Evolutionary conservation across 2,888 invertebrate genomes (phyloP).

Genomic region (Agriopis aurantiaria): DNA sequence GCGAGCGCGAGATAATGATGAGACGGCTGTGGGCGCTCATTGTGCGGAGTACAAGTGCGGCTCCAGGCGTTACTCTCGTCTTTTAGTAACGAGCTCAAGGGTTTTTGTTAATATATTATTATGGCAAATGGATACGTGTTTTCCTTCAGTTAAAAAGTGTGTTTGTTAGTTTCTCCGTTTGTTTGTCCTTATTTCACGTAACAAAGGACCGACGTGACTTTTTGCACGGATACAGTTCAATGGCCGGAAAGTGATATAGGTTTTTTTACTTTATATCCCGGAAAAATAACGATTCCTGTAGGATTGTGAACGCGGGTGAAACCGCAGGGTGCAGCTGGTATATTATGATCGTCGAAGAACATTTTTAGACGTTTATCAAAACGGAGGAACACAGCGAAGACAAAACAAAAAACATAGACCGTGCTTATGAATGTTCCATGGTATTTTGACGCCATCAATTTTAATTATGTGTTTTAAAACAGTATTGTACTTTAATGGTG

Average conservation of each 20-base stretch:
- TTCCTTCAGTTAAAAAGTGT: neutral
- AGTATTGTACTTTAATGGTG: constrained; percentile 1
- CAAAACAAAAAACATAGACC: neutral
- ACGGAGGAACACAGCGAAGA: neutral
- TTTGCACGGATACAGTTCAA: no score
- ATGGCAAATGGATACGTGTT: neutral
- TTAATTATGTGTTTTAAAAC: constrained; percentile 8
- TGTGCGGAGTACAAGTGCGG: neutral
- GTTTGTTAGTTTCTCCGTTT: no score
- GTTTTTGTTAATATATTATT: neutral
- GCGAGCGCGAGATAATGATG: constrained; percentile 43
- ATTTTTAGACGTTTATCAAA: neutral
- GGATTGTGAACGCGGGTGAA: no score
- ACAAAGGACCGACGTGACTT: no score
- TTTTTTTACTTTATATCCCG: no score
- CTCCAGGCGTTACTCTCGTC: neutral
- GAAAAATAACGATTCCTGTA: no score
- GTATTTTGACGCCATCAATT: neutral
- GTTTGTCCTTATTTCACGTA: no score
- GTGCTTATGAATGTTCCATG: neutral
- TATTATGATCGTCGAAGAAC: no score
- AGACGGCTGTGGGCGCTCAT: constrained; percentile 21
- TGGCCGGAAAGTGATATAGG: no score
- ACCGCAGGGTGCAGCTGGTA: no score
- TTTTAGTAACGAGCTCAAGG: neutral